Base-by-base conservation (phyloP, 2,113 vertebrate genomes). In the Phalacrocorax brasilianus region DNA sequence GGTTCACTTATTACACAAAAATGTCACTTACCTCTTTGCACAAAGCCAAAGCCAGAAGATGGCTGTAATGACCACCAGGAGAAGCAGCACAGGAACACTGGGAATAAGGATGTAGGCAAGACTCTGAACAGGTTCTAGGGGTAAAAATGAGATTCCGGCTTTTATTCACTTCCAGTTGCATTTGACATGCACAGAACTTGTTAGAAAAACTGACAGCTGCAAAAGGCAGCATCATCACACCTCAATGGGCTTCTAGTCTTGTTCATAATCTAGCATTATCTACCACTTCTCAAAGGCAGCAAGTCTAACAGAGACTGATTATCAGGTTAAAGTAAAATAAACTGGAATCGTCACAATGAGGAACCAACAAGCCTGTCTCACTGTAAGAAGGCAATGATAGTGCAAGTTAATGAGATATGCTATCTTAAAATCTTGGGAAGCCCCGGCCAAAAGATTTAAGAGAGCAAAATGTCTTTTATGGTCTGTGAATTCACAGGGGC, bases 31-130 rank as follows among this genome's bases (percentile, higher is more conserved):
- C 99, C 99, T 99, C 95, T 76, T 98, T 19, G 86, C 68, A 66
- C 97, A 93, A 55, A 99, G 97, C 97, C 97, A 99, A 78, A 99
- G 98, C 82, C 98, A 99, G 81, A 99, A 97, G 47, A 98, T 93
- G 55, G 97, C 98, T 30, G 96, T 94, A 66, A 96, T 33, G 82
- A 97, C 94, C 91, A 98, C 3, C 72, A 99, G 95, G 62, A 99
- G 95, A 33, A 99, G 96, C 91, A 99, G 88, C 47, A 98, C 97
- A 33, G 98, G 98, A 47, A 99, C 83, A 42, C 98, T 98, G 56
- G 98, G 98, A 68, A 99, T 98, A 11, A 99, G 97, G 96, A 99
- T 97, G 97, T 99, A 99, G 92, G 97, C 97, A 78, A 99, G 91
- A 77, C 98, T 97, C 86, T 98, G 93, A 30, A 49, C 58, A 77